A percentile compares a stretch with the other conserved stretches of the same genome.
phyloP scores from a whole-genome alignment of 1,140 invertebrate species.

The Pachyrhynchus sulphureomaculatus region DNA sequence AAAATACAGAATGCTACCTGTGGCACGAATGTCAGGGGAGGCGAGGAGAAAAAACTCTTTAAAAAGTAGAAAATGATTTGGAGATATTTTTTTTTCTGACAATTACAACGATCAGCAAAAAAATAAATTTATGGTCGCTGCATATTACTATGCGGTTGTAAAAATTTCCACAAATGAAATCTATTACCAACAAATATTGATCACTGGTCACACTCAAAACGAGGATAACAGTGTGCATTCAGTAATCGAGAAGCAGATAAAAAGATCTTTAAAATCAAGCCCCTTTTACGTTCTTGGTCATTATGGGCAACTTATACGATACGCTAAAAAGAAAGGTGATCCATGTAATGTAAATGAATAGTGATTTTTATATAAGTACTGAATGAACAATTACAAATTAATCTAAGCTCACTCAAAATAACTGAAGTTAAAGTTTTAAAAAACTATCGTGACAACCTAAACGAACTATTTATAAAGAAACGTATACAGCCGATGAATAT shows the following conservation, averaged over 20 bases:
- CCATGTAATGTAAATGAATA: neutral
- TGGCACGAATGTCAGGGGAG: conserved; percentile 53
- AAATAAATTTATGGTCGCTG: conserved; percentile 45
- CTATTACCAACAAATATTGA: conserved; percentile 49
- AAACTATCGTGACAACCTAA: neutral
- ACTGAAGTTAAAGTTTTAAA: neutral
- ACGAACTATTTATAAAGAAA: no score
- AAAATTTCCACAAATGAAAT: conserved; percentile 38
- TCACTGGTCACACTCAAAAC: conserved; percentile 50
- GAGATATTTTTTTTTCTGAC: conserved; percentile 43
- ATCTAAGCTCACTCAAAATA: neutral
- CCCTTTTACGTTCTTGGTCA: conserved; percentile 38
- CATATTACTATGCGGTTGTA: conserved; percentile 45
- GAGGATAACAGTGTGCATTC: conserved; percentile 49
- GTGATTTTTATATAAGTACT: neutral
- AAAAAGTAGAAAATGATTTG: conserved; percentile 29
- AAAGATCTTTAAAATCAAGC: conserved; percentile 36
- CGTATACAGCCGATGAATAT: neutral
- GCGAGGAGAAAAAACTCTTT: conserved; percentile 35
- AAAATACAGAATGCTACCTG: conserved; percentile 41
- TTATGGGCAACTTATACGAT: conserved; percentile 19
- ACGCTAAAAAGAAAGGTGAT: conserved; percentile 21
- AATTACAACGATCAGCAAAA: conserved; percentile 52
- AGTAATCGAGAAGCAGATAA: conserved; percentile 48
- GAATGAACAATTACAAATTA: no score